phyloP scores from a whole-genome alignment of 1,140 invertebrate genomes.

The Lepidurus arcticus region DNA sequence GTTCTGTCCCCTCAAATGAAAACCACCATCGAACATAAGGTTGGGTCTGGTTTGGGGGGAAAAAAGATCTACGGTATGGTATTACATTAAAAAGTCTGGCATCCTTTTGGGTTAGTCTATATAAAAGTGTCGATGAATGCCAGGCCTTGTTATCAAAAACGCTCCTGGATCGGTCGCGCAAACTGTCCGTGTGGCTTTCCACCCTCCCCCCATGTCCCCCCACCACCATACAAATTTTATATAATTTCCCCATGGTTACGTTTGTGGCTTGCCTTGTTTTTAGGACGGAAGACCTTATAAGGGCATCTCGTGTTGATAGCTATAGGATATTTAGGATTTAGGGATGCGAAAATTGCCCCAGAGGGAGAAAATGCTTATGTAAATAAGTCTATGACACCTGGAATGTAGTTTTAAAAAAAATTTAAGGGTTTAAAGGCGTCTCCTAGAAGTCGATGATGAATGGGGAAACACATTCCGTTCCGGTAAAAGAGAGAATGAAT shows the following conservation, averaged over 20 bases:
- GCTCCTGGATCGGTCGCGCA: neutral
- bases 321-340: neutral
- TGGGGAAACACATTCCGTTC: neutral
- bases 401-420: neutral
- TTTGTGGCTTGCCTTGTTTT: neutral
- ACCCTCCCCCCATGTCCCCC: neutral
- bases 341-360: neutral
- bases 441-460: conserved; percentile 4
- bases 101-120: neutral
- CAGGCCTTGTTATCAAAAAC: conserved; percentile 1
- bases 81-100: conserved; percentile 8
- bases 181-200: neutral
- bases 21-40: conserved; percentile 22
- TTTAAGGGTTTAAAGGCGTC: neutral
- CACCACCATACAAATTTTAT: neutral
- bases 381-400: neutral
- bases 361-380: neutral
- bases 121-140: conserved; percentile 2
- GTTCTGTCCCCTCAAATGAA: neutral
- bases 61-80: neutral
- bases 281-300: neutral
- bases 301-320: neutral
- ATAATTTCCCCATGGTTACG: neutral
- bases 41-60: neutral
- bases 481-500: neutral